Evolutionary conservation across 2,113 vertebrate species (phyloP).

Genomic region (Campylomormyrus tamandua): DNA sequence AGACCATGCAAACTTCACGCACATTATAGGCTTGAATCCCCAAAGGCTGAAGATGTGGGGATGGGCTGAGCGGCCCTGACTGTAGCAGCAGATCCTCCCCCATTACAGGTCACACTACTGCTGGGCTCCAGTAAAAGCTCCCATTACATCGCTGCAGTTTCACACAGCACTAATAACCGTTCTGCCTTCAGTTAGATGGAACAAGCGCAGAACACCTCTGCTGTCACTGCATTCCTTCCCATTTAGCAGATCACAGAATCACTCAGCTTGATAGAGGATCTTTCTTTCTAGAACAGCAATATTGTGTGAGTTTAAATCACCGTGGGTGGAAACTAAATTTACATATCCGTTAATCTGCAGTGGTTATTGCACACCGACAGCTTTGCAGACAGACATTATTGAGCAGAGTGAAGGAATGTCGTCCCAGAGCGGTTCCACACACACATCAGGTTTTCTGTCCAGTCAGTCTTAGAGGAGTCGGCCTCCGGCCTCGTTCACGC

Average conservation of each 20-base stretch:
- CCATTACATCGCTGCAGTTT: neutral
- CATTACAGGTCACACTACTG: neutral
- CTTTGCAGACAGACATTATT: neutral
- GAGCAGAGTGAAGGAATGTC: neutral
- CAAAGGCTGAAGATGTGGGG: neutral
- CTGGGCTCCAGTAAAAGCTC: neutral
- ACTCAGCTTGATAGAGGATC: neutral
- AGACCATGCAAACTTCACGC: neutral
- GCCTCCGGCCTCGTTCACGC: neutral
- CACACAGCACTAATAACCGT: neutral
- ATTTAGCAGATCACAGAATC: neutral
- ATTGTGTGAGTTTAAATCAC: neutral
- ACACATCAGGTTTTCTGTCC: neutral
- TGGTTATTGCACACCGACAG: neutral
- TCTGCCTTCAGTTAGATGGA: neutral
- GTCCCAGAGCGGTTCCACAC: neutral
- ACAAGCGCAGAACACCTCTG: neutral
- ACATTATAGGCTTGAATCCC: neutral
- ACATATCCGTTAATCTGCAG: neutral
- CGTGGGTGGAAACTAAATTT: neutral
- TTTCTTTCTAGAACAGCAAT: neutral
- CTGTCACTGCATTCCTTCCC: neutral
- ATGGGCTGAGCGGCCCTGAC: neutral
- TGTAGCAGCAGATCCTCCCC: neutral
- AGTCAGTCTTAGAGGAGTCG: neutral